These are phyloP conservation scores for Pissodes strobi DNA, from an alignment of 1,140 invertebrate genomes.

Conservation along the genomic window DNA sequence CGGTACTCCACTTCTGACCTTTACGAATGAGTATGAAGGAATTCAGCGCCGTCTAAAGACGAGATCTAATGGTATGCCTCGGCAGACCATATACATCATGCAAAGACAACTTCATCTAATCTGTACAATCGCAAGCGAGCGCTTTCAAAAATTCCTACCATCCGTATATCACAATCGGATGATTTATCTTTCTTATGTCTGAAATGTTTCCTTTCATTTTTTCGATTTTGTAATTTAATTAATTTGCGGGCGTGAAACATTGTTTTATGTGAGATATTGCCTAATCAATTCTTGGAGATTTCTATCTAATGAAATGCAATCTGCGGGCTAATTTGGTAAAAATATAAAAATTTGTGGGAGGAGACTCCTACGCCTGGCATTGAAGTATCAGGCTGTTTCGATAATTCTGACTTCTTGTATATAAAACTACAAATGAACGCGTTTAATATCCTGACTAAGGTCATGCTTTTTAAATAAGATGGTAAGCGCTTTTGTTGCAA, in stretches of 20 bases:
- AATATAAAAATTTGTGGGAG: too few species aligned
- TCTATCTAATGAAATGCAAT: neutral
- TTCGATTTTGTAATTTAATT: neutral
- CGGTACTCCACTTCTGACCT: too few species aligned
- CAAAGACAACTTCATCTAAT: constrained; percentile 10
- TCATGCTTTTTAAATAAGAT: too few species aligned
- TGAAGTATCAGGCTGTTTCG: neutral
- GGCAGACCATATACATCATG: constrained; percentile 2
- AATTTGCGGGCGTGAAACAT: constrained; percentile 3
- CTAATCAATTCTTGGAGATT: neutral
- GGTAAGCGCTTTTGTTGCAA: too few species aligned
- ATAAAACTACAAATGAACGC: too few species aligned
- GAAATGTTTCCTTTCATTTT: neutral
- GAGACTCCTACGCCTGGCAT: neutral
- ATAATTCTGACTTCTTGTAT: neutral
- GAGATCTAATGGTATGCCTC: neutral
- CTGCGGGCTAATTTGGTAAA: too few species aligned
- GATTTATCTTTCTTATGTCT: constrained; percentile 4
- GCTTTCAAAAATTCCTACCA: constrained; percentile 6
- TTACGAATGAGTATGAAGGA: too few species aligned
- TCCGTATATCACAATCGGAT: neutral
- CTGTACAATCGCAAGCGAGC: constrained; percentile 2
- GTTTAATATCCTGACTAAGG: too few species aligned
- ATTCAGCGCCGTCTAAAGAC: too few species aligned
- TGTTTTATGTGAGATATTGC: neutral